Conservation (phyloP, 2,797 vertebrate species). For the Notolabrus celidotus region DNA sequence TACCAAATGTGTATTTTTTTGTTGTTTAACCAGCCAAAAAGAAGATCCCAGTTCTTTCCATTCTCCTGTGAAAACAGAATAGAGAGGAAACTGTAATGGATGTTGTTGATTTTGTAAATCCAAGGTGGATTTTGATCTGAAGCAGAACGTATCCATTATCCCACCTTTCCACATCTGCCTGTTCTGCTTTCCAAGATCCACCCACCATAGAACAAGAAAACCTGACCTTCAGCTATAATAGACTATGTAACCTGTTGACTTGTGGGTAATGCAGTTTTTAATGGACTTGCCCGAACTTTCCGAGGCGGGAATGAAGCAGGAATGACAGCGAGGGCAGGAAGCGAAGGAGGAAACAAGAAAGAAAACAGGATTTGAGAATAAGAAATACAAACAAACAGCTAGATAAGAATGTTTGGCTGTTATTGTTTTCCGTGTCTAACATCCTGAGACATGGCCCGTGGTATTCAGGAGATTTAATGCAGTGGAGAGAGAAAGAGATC, state of each 20-base stretch:
- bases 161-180: conserved; percentile 13
- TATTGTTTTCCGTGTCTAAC: conserved; percentile 81
- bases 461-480: conserved; percentile 79
- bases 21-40: neutral
- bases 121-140: conserved; percentile 9
- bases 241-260: conserved; percentile 75
- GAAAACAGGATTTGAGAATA: conserved; percentile 35
- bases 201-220: conserved; percentile 40
- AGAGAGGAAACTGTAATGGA: neutral
- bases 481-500: conserved; percentile 66
- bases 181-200: conserved; percentile 50
- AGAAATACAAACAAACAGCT: conserved; percentile 49
- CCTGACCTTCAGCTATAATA: conserved; percentile 72
- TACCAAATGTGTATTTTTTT: neutral
- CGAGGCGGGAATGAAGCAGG: conserved; percentile 12
- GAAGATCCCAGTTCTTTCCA: neutral
- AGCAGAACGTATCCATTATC: conserved; percentile 26
- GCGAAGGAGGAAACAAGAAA: conserved; percentile 26
- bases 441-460: conserved; percentile 78
- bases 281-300: conserved; percentile 66
- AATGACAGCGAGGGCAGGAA: conserved; percentile 9
- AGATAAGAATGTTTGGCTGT: conserved; percentile 75
- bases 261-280: conserved; percentile 74
- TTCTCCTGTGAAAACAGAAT: neutral
- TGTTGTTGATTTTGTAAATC: neutral